These are phyloP conservation scores for Danionella cerebrum DNA, from an alignment of 2,113 vertebrate genomes.

Conservation along the genomic window DNA sequence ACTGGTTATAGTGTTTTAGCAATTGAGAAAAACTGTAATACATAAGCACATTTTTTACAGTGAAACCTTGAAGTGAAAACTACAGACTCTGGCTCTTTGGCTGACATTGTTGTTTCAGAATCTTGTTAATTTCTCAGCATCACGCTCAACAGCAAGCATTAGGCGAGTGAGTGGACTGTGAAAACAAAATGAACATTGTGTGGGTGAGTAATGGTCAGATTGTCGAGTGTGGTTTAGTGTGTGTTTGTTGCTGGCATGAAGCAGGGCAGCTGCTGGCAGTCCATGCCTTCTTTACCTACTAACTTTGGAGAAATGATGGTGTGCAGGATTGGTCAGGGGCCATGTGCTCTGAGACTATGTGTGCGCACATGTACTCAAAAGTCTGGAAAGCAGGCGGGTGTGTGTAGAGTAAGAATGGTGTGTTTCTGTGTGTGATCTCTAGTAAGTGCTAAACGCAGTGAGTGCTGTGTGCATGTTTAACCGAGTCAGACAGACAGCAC, in stretches of 20 bases:
- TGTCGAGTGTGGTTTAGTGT: not conserved
- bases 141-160: not conserved
- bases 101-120: too few species aligned
- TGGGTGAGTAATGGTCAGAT: not conserved
- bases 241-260: slow-evolving; percentile 9
- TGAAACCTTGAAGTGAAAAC: too few species aligned
- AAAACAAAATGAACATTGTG: not conserved
- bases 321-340: not conserved
- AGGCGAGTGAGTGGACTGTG: not conserved
- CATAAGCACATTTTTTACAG: too few species aligned
- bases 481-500: slow-evolving; percentile 19
- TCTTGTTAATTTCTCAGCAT: not conserved
- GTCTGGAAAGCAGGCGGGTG: not conserved
- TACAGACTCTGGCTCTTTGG: too few species aligned
- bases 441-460: not conserved
- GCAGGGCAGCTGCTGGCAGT: not conserved
- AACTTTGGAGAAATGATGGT: slow-evolving; percentile 9
- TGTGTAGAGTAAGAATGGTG: not conserved
- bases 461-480: not conserved
- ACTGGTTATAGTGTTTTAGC: too few species aligned
- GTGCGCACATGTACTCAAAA: too few species aligned
- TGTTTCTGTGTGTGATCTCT: not conserved
- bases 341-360: not conserved
- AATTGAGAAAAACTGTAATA: too few species aligned
- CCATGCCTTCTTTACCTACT: not conserved